Evolutionary conservation across 1,140 invertebrate genomes (phyloP).

Genomic region (Aphidius ervi): DNA sequence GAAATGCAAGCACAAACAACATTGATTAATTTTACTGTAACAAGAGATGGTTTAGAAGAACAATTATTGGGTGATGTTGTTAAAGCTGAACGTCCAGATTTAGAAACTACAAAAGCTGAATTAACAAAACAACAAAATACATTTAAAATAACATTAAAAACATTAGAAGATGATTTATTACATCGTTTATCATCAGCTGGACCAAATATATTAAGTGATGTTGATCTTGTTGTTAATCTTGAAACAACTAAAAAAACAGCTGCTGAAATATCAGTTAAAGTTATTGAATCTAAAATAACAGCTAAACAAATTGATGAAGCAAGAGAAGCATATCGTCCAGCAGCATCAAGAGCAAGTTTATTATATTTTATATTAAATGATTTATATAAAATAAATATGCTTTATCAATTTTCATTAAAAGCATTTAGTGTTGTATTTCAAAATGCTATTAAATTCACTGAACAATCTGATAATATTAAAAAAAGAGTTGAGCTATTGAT

Average conservation of each 20-base stretch:
- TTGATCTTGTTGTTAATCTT: constrained; percentile 84
- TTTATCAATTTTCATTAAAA: constrained; percentile 95
- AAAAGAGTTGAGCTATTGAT: constrained; percentile 76
- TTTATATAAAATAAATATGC: constrained; percentile 87
- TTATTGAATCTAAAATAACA: constrained; percentile 78
- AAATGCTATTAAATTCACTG: constrained; percentile 74
- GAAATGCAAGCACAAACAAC: constrained; percentile 96
- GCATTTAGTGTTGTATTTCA: constrained; percentile 91
- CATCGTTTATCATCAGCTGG: constrained; percentile 81
- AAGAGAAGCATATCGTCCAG: constrained; percentile 81
- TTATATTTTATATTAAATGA: constrained; percentile 95
- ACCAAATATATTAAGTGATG: constrained; percentile 86
- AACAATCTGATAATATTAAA: constrained; percentile 63
- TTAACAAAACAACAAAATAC: constrained; percentile 91
- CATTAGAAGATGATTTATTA: constrained; percentile 84
- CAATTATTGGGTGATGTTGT: constrained; percentile 92
- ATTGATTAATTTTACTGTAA: constrained; percentile 93
- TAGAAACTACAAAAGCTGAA: constrained; percentile 70
- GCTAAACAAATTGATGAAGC: constrained; percentile 86
- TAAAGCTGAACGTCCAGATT: constrained; percentile 86
- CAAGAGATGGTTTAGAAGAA: constrained; percentile 86
- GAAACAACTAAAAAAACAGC: constrained; percentile 92
- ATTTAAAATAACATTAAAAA: constrained; percentile 90
- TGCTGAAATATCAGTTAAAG: constrained; percentile 84
- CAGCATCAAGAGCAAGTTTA: constrained; percentile 80